Evolutionary conservation across 2,113 vertebrate genomes (phyloP), one percentile per base, ranked within the genome.

Genomic region (Pygoscelis antarcticus): DNA sequence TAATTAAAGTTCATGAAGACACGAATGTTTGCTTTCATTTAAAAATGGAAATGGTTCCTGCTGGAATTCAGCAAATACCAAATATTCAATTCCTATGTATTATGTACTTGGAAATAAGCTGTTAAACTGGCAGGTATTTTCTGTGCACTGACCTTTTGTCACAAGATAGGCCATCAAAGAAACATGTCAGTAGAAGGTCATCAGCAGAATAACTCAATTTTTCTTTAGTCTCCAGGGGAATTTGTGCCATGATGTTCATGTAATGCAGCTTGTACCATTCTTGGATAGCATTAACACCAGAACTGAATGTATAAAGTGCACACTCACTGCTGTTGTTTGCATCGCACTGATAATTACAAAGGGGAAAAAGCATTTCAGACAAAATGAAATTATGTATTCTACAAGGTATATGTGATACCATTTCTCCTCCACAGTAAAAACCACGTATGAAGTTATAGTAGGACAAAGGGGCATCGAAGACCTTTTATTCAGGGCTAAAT

Each of bases 191-290:
- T 14, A 99, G 61, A 36, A 99, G 97, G 70, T 99, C 98, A 57
- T 99, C 97, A 0, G 97, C 98, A 8, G 98, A 98, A 52, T 99
- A 98, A 84, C 98, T 98, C 98, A 98, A 96, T 87, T 97, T 97
- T 93, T 98, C 96, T 83, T 98, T 99, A 90, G 97, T 97, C 92
- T 98, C 97, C 86, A 95, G 85, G 20, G 98, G 97, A 85, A 99
- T 98, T 79, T 98, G 98, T 5, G 98, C 98, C 98, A 99, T 98
- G 97, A 99, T 98, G 85, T 99, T 99, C 98, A 98, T 98, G 82
- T 98, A 99, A 49, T 99, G 98, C 54, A 99, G 96, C 81, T 98
- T 98, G 96, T 99, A 99, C 98, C 98, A 99, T 65, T 99, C 98
- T 70, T 98, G 98, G 94, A 99, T 98, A 66, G 98, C 98, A 1